Conservation (phyloP, 2,113 vertebrate species). For the Sebastes schlegelii region DNA sequence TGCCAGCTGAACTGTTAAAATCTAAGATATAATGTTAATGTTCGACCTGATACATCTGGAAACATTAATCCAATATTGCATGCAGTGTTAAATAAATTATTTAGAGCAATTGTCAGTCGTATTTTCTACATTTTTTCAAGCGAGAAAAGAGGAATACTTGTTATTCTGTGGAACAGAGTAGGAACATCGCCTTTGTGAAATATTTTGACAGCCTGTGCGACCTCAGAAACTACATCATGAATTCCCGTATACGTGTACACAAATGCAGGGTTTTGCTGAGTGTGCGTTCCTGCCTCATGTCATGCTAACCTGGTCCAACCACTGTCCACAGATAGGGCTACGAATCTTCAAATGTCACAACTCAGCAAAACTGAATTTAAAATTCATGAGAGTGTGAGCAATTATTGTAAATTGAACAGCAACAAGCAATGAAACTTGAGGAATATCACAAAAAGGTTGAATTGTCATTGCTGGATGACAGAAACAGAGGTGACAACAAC, state of each 20-base stretch:
- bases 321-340: conserved; percentile 1
- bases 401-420: background rate
- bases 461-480: background rate
- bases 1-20: background rate
- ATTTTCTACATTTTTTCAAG: background rate
- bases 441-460: background rate
- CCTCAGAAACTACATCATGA: conserved; percentile 58
- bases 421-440: background rate
- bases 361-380: background rate
- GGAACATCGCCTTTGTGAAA: conserved; percentile 17
- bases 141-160: conserved; percentile 1
- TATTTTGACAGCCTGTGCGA: conserved; percentile 22
- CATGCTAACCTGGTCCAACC: too few species aligned
- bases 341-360: background rate
- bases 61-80: background rate
- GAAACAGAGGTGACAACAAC: background rate
- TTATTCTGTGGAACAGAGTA: conserved; percentile 62
- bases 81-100: background rate
- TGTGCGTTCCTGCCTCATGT: too few species aligned
- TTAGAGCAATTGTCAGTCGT: background rate
- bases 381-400: background rate
- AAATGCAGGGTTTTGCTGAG: conserved; percentile 57
- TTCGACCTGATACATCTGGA: background rate
- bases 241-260: conserved; percentile 40
- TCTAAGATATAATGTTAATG: background rate